Conservation (phyloP, 2,113 vertebrate genomes). For the Hipposideros armiger region DNA sequence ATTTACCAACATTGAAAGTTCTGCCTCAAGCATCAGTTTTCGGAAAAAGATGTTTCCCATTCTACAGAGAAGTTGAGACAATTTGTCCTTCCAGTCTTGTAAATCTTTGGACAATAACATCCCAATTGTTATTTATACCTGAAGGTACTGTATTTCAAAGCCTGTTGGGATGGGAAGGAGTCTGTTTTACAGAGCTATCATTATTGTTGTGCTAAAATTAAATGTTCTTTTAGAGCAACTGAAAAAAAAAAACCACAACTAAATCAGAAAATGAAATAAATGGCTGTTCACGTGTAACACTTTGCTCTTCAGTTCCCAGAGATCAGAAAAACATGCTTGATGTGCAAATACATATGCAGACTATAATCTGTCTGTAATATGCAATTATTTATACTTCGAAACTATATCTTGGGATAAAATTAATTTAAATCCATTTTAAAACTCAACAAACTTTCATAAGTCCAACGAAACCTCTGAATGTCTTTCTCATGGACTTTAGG, state of each 20-base stretch:
- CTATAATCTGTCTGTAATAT: not conserved
- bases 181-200: not conserved
- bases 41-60: not conserved
- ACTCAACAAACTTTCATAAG: not conserved
- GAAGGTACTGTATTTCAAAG: not conserved
- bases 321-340: not conserved
- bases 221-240: constrained; percentile 5
- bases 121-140: not conserved
- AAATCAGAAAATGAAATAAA: not conserved
- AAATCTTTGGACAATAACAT: not conserved
- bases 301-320: not conserved
- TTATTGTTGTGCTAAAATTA: constrained; percentile 43
- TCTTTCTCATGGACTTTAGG: not conserved
- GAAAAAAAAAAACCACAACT: not conserved
- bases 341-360: not conserved
- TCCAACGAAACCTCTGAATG: not conserved
- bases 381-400: not conserved
- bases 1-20: not conserved
- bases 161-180: not conserved
- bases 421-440: not conserved
- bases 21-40: not conserved
- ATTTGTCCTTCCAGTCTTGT: not conserved
- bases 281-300: not conserved
- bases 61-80: not conserved
- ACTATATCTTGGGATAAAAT: not conserved